These are phyloP conservation scores for Drosophila mayaguana DNA, from an alignment of 2,888 invertebrate genomes.

Conservation along the genomic window DNA sequence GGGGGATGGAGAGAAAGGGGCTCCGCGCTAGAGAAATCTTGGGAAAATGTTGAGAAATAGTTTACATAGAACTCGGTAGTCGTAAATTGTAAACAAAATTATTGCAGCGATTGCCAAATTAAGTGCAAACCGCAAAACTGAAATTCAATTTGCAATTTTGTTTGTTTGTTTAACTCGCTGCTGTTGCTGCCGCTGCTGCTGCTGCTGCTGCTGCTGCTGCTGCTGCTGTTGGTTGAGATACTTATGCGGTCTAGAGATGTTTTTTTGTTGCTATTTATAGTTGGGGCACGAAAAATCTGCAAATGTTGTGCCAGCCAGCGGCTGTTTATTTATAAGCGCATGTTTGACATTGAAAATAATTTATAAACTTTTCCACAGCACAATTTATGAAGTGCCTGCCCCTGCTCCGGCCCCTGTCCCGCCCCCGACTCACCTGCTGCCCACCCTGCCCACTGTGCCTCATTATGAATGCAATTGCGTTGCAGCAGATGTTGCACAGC, in stretches of 20 bases:
- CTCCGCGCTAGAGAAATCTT: conserved; percentile 8
- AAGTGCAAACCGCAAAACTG: conserved; percentile 72
- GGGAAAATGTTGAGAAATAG: conserved; percentile 31
- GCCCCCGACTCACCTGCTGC: neutral
- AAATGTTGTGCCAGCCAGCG: conserved; percentile 13
- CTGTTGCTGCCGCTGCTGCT: conserved; percentile 6
- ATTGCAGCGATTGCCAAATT: conserved; percentile 79
- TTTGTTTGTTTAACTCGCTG: conserved; percentile 65
- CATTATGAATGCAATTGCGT: conserved; percentile 78
- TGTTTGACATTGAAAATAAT: conserved; percentile 83
- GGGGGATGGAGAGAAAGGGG: too few species aligned
- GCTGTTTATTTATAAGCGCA: conserved; percentile 74
- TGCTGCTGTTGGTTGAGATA: conserved; percentile 32
- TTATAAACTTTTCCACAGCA: conserved; percentile 74
- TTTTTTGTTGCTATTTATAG: conserved; percentile 14
- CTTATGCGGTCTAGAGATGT: conserved; percentile 33
- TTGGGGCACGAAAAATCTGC: conserved; percentile 32
- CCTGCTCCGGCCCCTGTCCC: neutral
- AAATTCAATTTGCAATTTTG: conserved; percentile 74
- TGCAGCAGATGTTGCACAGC: conserved; percentile 67
- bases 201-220: conserved; percentile 5
- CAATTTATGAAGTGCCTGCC: conserved; percentile 64
- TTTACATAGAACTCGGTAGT: conserved; percentile 50
- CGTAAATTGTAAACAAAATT: conserved; percentile 81
- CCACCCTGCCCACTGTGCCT: conserved; percentile 19